Evolutionary conservation across 2,113 vertebrate genomes (phyloP).

Genomic region (Chamaea fasciata): DNA sequence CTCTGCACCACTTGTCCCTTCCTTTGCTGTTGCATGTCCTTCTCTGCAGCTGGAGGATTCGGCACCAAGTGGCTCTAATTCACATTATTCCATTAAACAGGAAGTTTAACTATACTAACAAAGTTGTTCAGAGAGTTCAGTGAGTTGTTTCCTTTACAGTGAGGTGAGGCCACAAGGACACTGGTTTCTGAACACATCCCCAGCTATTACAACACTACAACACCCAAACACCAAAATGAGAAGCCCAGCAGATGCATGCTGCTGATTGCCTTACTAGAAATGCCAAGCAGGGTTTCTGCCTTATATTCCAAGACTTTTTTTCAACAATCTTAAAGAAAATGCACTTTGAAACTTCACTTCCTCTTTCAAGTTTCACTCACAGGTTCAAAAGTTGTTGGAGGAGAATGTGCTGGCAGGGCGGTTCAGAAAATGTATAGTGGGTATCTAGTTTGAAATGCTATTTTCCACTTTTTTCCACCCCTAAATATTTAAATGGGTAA

Average conservation of each 20-base stretch:
- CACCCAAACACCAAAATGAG: neutral
- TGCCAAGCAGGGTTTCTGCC: fast-evolving
- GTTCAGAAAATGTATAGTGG: neutral
- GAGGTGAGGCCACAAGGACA: neutral
- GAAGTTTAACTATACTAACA: neutral
- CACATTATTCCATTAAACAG: neutral
- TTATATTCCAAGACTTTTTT: neutral
- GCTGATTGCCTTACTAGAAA: neutral
- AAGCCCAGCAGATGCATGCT: neutral
- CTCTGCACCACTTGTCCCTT: neutral
- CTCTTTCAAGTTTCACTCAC: neutral
- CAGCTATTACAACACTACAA: neutral
- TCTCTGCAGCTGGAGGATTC: neutral
- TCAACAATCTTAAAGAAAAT: neutral
- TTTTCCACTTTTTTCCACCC: fast-evolving
- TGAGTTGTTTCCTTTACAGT: neutral
- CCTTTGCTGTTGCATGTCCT: neutral
- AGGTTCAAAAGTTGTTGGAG: neutral
- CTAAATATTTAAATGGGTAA: neutral
- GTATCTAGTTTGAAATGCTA: neutral
- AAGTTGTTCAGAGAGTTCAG: neutral
- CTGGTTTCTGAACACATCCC: neutral
- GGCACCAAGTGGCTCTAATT: neutral
- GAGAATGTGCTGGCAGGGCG: neutral
- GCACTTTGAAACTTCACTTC: neutral